phyloP scores from a whole-genome alignment of 2,113 vertebrate species.

The Lanius ludovicianus region DNA sequence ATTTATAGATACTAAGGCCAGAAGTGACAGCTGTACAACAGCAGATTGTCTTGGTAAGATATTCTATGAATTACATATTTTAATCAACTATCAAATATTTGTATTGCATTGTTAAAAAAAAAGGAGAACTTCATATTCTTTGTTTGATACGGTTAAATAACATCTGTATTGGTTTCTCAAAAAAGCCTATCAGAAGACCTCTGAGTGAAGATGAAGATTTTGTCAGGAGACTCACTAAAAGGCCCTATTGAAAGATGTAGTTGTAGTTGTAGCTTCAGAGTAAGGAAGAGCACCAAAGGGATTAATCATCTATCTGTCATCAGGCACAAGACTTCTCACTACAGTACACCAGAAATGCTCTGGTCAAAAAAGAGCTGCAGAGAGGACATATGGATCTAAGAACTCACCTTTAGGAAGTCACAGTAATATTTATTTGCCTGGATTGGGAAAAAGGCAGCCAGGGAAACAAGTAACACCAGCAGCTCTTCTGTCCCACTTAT shows the following conservation, averaged over 20 bases:
- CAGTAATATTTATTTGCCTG: background rate
- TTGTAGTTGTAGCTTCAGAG: background rate
- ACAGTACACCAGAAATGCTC: background rate
- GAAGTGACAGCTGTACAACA: background rate
- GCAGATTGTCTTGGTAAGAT: background rate
- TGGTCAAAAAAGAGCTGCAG: background rate
- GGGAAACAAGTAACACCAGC: background rate
- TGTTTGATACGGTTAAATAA: background rate
- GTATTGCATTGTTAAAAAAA: background rate
- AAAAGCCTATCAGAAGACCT: background rate
- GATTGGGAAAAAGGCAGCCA: background rate
- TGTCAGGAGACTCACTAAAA: background rate
- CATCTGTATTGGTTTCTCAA: background rate
- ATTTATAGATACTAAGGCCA: background rate
- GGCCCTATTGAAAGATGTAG: background rate
- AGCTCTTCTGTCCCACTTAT: background rate
- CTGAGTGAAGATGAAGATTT: background rate
- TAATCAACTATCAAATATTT: background rate
- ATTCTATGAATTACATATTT: background rate
- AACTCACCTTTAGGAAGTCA: background rate
- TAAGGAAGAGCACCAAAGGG: background rate
- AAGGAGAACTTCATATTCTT: background rate
- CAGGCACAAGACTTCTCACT: background rate
- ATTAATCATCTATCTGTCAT: background rate
- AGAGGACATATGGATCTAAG: background rate